Evolutionary conservation across 1,140 invertebrate species (phyloP).

Genomic region (Antheraea mylitta): DNA sequence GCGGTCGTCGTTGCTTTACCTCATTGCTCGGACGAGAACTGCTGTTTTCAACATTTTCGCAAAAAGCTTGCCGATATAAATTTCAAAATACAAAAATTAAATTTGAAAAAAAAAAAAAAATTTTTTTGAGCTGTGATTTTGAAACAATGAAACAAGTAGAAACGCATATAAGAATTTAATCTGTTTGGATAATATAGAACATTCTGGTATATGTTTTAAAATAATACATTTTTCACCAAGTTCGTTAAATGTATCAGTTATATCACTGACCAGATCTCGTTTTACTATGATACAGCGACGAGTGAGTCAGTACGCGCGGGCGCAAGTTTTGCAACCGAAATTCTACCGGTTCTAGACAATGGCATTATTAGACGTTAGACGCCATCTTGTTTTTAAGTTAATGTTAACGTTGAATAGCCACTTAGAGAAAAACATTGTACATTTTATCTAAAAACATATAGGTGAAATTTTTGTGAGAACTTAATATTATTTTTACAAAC

Average conservation of each 20-base stretch:
- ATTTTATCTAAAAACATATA: neutral
- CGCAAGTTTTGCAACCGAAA: constrained; percentile 70
- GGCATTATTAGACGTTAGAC: constrained; percentile 64
- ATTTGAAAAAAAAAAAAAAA: too few relatives aligned
- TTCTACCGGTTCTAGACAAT: constrained; percentile 72
- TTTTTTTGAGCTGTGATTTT: too few relatives aligned
- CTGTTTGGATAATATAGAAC: neutral
- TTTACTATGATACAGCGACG: constrained; percentile 5
- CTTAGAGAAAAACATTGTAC: constrained; percentile 14
- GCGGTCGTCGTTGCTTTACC: too few relatives aligned
- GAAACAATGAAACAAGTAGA: too few relatives aligned
- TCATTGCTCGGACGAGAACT: too few relatives aligned
- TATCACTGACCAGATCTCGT: neutral
- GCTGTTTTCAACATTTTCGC: too few relatives aligned
- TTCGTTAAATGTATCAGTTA: neutral
- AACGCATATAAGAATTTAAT: too few relatives aligned
- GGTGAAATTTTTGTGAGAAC: too few relatives aligned
- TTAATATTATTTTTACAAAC: too few relatives aligned
- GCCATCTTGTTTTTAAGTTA: constrained; percentile 54
- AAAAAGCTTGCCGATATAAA: too few relatives aligned
- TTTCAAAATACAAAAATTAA: too few relatives aligned
- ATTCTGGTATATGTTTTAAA: neutral
- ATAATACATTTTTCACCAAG: neutral
- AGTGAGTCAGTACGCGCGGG: constrained; percentile 59
- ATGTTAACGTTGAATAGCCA: constrained; percentile 11